A percentile compares a stretch with the other conserved stretches of the same genome.
These are phyloP conservation scores for Amyelois transitella DNA, from an alignment of 1,140 invertebrate species.

Conservation along the genomic window DNA sequence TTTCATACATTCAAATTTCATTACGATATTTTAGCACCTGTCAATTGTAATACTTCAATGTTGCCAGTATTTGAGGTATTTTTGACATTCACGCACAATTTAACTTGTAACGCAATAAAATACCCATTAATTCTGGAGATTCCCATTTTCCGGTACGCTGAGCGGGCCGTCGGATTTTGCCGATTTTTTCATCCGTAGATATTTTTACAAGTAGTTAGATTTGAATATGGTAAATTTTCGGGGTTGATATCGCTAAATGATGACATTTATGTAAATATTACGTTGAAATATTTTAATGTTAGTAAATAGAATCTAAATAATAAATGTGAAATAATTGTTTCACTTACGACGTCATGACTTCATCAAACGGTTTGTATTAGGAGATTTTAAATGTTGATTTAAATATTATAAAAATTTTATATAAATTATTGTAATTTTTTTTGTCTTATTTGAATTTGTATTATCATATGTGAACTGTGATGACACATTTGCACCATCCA, in stretches of 20 bases:
- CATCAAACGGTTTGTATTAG: too few relatives aligned
- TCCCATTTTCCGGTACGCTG: conserved; percentile 60
- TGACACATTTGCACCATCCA: too few relatives aligned
- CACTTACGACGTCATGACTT: too few relatives aligned
- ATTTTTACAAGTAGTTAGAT: neutral
- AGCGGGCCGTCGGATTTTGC: conserved; percentile 38
- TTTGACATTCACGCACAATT: conserved; percentile 57
- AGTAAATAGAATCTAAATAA: too few relatives aligned
- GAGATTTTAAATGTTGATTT: too few relatives aligned
- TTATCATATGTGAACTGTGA: too few relatives aligned
- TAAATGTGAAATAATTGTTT: too few relatives aligned
- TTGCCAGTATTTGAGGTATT: conserved; percentile 21
- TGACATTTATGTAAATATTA: neutral
- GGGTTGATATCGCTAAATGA: neutral
- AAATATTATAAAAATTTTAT: too few relatives aligned
- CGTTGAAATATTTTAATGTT: neutral
- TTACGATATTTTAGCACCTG: neutral
- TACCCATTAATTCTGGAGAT: conserved; percentile 69
- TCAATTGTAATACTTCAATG: neutral
- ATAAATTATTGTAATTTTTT: too few relatives aligned
- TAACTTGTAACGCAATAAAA: conserved; percentile 65
- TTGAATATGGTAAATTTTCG: neutral
- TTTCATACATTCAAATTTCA: neutral
- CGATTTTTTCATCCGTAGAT: neutral
- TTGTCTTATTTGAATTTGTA: too few relatives aligned